Conservation (phyloP, 1,140 invertebrate species). For the Panagrolaimus sp. region DNA sequence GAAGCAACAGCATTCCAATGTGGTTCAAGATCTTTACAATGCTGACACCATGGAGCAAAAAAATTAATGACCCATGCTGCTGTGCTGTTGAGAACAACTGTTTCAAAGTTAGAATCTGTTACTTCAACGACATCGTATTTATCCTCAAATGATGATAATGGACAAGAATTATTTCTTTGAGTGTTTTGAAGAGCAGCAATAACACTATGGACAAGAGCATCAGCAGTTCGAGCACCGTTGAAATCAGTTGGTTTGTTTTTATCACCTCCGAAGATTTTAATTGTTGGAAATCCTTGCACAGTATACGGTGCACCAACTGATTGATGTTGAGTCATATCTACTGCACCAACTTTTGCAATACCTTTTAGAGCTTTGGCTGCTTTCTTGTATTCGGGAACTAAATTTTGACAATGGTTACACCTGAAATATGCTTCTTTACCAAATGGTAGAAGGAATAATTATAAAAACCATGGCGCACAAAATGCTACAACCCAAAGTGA, state of each 20-base stretch:
- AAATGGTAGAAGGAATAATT: no score
- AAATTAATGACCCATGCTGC: no score
- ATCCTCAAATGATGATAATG: slow-evolving; percentile 14
- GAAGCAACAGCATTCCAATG: no score
- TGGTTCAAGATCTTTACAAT: no score
- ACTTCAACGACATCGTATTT: slow-evolving; percentile 73
- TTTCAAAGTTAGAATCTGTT: slow-evolving; percentile 80
- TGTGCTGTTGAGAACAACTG: no score
- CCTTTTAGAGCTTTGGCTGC: slow-evolving; percentile 81
- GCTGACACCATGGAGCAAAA: no score
- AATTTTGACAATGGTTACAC: no score
- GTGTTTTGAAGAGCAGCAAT: no score
- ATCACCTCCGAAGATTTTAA: slow-evolving; percentile 84
- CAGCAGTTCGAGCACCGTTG: slow-evolving; percentile 74
- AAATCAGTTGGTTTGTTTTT: slow-evolving; percentile 82
- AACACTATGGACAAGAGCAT: slow-evolving; percentile 78
- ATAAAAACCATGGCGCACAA: slow-evolving; percentile 63
- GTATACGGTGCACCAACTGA: slow-evolving; percentile 73
- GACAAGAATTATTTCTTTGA: no score
- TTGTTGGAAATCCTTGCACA: slow-evolving; percentile 85
- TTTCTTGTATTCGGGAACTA: slow-evolving; percentile 75
- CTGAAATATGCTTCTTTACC: slow-evolving; percentile 48
- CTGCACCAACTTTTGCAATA: slow-evolving; percentile 82
- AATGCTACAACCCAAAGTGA: slow-evolving; percentile 59
- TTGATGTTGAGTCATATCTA: slow-evolving; percentile 83